A percentile compares a stretch with the other conserved stretches of the same genome.
Evolutionary conservation across 1,140 invertebrate species (phyloP).

Genomic region (Hydropsyche tenuis): DNA sequence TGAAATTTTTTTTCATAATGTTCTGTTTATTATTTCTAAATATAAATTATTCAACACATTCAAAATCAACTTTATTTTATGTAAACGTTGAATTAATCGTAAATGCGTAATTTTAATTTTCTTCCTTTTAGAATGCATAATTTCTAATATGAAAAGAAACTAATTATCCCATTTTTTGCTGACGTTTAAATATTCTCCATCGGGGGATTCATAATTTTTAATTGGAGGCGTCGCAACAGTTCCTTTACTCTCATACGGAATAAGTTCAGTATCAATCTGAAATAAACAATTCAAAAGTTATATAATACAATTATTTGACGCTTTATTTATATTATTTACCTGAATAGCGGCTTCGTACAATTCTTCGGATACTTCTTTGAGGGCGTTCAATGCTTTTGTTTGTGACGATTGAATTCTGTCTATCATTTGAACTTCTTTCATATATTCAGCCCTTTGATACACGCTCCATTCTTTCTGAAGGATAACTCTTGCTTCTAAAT

Average conservation of each 20-base stretch:
- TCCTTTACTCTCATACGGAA: constrained; percentile 72
- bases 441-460: constrained; percentile 71
- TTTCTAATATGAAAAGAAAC: not conserved
- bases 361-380: constrained; percentile 79
- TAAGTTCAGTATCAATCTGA: constrained; percentile 71
- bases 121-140: no score
- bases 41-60: no score
- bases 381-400: constrained; percentile 76
- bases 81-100: no score
- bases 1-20: no score
- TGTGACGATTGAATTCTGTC: constrained; percentile 73
- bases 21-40: no score
- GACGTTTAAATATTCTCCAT: constrained; percentile 85
- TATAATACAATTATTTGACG: not conserved
- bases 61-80: no score
- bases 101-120: no score
- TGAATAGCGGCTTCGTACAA: constrained; percentile 83
- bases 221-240: constrained; percentile 81
- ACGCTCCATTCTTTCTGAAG: constrained; percentile 76
- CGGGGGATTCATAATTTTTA: constrained; percentile 75
- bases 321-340: constrained; percentile 57
- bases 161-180: constrained; percentile 75
- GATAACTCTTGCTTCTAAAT: constrained; percentile 63
- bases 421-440: constrained; percentile 70
- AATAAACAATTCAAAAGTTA: constrained; percentile 49